Evolutionary conservation across 1,140 invertebrate genomes (phyloP).

Genomic region (Lasaia peninsularis): DNA sequence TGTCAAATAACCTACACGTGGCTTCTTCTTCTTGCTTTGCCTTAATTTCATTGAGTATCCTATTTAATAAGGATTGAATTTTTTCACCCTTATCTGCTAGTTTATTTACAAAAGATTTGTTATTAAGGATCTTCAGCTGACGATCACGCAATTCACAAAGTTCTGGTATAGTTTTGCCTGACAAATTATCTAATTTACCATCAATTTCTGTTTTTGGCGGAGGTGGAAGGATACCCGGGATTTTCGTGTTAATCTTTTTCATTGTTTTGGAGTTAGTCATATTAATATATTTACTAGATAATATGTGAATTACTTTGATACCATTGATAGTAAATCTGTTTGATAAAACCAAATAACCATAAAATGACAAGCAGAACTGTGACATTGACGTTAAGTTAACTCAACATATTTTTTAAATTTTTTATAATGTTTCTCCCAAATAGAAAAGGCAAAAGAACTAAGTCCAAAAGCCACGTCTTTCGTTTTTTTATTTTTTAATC

Average conservation of each 20-base stretch:
- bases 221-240: conserved; percentile 52
- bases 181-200: conserved; percentile 57
- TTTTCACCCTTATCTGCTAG: conserved; percentile 84
- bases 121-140: conserved; percentile 57
- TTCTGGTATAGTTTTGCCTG: conserved; percentile 46
- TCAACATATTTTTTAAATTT: too few relatives aligned
- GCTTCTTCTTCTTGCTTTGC: conserved; percentile 78
- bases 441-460: too few relatives aligned
- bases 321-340: too few relatives aligned
- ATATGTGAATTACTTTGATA: too few relatives aligned
- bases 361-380: too few relatives aligned
- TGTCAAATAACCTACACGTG: conserved; percentile 78
- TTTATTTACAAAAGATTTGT: conserved; percentile 69
- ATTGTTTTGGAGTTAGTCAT: conserved; percentile 28
- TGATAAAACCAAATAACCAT: too few relatives aligned
- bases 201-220: conserved; percentile 62
- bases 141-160: conserved; percentile 53
- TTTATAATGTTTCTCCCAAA: too few relatives aligned
- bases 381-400: too few relatives aligned
- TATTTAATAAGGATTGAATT: conserved; percentile 78
- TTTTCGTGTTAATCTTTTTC: conserved; percentile 54
- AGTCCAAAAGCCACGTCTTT: too few relatives aligned
- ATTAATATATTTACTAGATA: too few relatives aligned
- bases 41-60: conserved; percentile 77
- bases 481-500: too few relatives aligned